Evolutionary conservation across 2,797 vertebrate species (phyloP).

Genomic region (Phaenicophaeus curvirostris): DNA sequence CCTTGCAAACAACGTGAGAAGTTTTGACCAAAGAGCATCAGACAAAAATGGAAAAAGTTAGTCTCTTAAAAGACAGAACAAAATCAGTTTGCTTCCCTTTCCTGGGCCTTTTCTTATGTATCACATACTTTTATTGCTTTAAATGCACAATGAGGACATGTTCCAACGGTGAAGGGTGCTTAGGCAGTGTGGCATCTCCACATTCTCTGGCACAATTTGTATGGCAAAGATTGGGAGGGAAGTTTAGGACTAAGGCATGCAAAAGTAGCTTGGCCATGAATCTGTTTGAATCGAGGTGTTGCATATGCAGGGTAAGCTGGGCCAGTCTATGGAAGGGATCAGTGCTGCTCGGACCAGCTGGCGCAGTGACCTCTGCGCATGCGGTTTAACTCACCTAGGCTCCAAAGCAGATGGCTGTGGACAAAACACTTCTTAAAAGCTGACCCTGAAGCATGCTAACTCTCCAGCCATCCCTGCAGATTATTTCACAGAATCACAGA

Average conservation of each 20-base stretch:
- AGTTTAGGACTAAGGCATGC: neutral
- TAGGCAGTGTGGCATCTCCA: neutral
- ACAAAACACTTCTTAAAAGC: neutral
- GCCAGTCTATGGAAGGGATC: neutral
- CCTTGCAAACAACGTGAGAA: neutral
- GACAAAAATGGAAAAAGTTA: neutral
- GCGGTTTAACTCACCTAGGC: neutral
- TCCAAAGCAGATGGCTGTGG: neutral
- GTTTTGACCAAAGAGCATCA: neutral
- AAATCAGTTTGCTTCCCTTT: neutral
- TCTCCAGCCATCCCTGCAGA: neutral
- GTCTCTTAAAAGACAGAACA: neutral
- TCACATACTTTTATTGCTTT: neutral
- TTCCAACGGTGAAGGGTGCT: rapidly evolving
- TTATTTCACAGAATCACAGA: neutral
- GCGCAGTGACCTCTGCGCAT: rapidly evolving
- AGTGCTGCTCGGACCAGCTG: rapidly evolving
- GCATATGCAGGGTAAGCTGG: rapidly evolving
- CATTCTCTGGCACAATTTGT: neutral
- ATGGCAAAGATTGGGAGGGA: neutral
- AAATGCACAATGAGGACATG: neutral
- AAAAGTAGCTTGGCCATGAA: neutral
- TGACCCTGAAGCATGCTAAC: neutral
- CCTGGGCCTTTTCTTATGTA: neutral
- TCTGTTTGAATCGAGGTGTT: neutral